phyloP scores from a whole-genome alignment of 2,888 invertebrate species.

The Amblyjoppa fuscipennis region DNA sequence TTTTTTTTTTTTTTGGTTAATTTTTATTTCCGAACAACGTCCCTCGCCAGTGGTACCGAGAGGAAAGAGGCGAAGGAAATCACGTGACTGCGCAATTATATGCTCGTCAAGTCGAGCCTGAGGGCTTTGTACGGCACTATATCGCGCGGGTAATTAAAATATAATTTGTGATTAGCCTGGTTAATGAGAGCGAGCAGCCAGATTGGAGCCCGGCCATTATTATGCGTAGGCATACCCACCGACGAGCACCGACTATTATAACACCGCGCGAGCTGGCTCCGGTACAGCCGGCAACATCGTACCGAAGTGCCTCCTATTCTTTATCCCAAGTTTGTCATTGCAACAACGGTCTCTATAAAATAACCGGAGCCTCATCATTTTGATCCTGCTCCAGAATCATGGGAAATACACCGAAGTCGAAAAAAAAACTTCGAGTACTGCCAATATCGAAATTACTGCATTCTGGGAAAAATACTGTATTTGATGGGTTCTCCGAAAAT shows the following conservation, averaged over 20 bases:
- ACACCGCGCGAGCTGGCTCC: conserved; percentile 71
- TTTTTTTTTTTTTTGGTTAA: no score
- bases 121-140: conserved; percentile 66
- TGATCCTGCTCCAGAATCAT: conserved; percentile 32
- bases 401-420: background rate
- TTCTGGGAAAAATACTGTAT: no score
- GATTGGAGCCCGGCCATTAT: conserved; percentile 71
- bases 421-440: background rate
- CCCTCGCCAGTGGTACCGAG: conserved; percentile 13
- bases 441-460: no score
- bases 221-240: conserved; percentile 71
- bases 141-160: conserved; percentile 79
- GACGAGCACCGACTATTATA: conserved; percentile 59
- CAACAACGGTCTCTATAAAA: conserved; percentile 3
- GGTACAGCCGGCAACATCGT: conserved; percentile 48
- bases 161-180: conserved; percentile 80
- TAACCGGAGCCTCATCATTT: conserved; percentile 17
- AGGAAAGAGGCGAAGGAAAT: conserved; percentile 24
- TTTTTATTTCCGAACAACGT: conserved; percentile 22
- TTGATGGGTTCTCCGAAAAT: no score
- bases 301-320: conserved; percentile 47
- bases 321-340: conserved; percentile 42
- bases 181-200: conserved; percentile 78
- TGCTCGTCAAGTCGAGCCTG: conserved; percentile 72
- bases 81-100: conserved; percentile 75